Conservation (phyloP, 2,797 vertebrate species). For the Tapirus indicus region DNA sequence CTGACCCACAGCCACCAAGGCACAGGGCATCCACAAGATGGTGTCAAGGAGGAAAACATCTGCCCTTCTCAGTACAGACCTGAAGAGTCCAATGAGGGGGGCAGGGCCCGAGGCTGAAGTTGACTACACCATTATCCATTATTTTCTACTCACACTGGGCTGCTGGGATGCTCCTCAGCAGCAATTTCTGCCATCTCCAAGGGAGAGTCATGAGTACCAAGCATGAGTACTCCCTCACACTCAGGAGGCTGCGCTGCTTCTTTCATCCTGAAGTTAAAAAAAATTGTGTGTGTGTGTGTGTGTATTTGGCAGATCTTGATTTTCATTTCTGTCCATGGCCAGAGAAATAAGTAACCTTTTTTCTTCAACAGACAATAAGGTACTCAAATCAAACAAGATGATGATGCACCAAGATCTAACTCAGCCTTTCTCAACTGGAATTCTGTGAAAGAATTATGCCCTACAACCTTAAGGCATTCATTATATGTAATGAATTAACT, state of each 20-base stretch:
- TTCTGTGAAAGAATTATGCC: not conserved
- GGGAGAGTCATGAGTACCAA: not conserved
- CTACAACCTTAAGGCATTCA: not conserved
- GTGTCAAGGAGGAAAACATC: not conserved
- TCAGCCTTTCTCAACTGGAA: not conserved
- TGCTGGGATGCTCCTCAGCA: not conserved
- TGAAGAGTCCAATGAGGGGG: not conserved
- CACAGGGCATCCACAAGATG: not conserved
- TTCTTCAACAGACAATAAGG: not conserved
- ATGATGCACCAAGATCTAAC: not conserved
- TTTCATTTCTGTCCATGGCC: not conserved
- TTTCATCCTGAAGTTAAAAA: not conserved
- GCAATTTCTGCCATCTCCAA: not conserved
- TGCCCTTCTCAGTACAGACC: not conserved
- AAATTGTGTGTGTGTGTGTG: not conserved
- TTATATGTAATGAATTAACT: not conserved
- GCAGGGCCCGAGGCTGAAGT: not conserved
- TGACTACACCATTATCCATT: fast-evolving
- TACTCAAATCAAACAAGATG: not conserved
- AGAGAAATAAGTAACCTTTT: not conserved
- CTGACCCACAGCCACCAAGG: not conserved
- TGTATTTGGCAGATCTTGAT: not conserved
- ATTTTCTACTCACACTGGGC: not conserved
- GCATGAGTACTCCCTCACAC: not conserved
- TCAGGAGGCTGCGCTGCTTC: not conserved